Evolutionary conservation across 2,113 vertebrate genomes (phyloP), one percentile per base, ranked within the genome.

Genomic region (Ornithorhynchus anatinus): DNA sequence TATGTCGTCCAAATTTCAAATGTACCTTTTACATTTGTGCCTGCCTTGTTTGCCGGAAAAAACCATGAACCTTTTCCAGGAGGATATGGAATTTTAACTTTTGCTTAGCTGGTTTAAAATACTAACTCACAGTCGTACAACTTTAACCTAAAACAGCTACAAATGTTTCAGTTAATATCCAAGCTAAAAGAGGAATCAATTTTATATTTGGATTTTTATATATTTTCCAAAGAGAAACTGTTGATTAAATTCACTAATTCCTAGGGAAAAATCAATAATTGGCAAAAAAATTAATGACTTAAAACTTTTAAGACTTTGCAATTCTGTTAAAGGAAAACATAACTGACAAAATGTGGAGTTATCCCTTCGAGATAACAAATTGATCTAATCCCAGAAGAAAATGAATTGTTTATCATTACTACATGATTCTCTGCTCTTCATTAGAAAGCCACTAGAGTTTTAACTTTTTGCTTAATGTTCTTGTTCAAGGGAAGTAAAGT

Each of bases 211-310:
- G 47, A 23, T 67, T 52, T 66, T 74, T 62, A 61, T 63, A 59
- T 35, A 39, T 35, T 71, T 69, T 31, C 63, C 65, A 71, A 77
- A 27, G 3, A 52, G 25, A 53, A 59, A 42, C 61, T 31, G 77
- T 52, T 42, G 56, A 27, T 17, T 72, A 31, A 37, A 59, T 75
- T 81, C 51, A 72, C 27, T 43, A 67, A 67, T 48, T 51, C 25
- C 40, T 17, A 36, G 67, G 10, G 65, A 75, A 36, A 81, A 86
- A 60, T 39, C 9, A 51, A 54, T 19, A 37, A 45, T 59, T 75
- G 81, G 53, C 31, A 59, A 20, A 29, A 59, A 52, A 44, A 72
- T 39, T 33, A 54, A 15, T 17, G 54, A 4, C 36, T 67, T 51
- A n/a, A 32, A 19, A 19, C 61, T 63, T 6, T 48, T 3, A 75